Conservation (phyloP, 2,888 invertebrate species). For the Lomographa bimaculata region DNA sequence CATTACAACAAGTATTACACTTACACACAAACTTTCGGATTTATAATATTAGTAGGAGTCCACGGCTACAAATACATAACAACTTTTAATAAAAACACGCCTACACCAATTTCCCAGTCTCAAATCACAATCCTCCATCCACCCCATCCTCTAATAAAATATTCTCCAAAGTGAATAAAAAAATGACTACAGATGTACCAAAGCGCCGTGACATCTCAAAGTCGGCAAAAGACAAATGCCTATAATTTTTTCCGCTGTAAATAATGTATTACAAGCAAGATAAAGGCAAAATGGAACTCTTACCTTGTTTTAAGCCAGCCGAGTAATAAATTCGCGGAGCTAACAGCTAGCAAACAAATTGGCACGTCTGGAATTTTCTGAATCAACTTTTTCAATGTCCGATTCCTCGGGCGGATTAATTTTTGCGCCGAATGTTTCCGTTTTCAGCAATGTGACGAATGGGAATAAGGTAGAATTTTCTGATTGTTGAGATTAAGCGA, state of each 20-base stretch:
- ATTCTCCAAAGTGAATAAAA: constrained; percentile 12
- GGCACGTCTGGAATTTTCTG: constrained; percentile 54
- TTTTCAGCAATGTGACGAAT: constrained; percentile 3
- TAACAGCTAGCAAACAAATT: constrained; percentile 53
- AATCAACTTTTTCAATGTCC: constrained; percentile 59
- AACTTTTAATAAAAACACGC: too few species aligned
- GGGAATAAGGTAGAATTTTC: too few species aligned
- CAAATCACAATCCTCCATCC: too few species aligned
- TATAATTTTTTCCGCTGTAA: constrained; percentile 55
- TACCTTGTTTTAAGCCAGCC: constrained; percentile 54
- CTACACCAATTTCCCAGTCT: too few species aligned
- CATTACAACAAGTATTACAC: too few species aligned
- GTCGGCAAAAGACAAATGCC: constrained; percentile 47
- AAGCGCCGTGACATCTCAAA: constrained; percentile 50
- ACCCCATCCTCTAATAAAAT: too few species aligned
- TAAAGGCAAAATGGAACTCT: constrained; percentile 48
- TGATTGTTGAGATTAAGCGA: too few species aligned
- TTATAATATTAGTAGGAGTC: too few species aligned
- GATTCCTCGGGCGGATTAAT: constrained; percentile 39
- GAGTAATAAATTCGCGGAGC: constrained; percentile 50
- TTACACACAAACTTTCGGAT: too few species aligned
- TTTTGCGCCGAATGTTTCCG: constrained; percentile 32
- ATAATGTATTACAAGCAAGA: constrained; percentile 58
- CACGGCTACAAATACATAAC: too few species aligned
- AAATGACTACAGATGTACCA: constrained; percentile 16